Base-by-base conservation (phyloP, 2,797 vertebrate genomes). In the Rachycentron canadum region DNA sequence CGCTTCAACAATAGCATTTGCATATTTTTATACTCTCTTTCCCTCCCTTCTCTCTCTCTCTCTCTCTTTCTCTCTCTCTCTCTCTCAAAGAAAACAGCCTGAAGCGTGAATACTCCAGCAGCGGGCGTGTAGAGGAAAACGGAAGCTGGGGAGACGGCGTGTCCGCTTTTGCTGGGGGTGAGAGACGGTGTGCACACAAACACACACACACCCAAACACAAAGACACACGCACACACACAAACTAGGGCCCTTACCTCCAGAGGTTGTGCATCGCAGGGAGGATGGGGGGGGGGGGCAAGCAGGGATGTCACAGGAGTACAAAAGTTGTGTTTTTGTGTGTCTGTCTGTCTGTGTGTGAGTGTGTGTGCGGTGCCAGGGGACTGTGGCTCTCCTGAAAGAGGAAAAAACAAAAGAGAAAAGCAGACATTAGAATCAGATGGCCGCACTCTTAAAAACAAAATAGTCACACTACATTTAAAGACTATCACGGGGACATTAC, bases 31-130 rank as follows among this genome's bases (percentile, higher is more conserved):
- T 95, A 91, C 84, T 86, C 73, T 19, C 66, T 86, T 73, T 76
- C 63, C 43, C 62, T 53, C 76, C 36, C 63, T 88, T 87, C 83
- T 80, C 45, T 67, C 69, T 30, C 65, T 8, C 34, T 91, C 84
- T 87, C 80, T 88, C 85, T 91, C 85, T 86, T 81, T 86, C 84
- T 89, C 86, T 85, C 82, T 88, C 84, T 89, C 79, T 87, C 84
- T 93, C 87, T 94, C 90, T 93, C 88, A 94, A 91, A 94, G 92
- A 94, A 95, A 95, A 95, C 93, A 94, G 95, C 94, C 95, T 78
- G 88, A 77, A 95, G 95, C 95, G 57, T 90, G 91, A 91, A 91
- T 89, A 86, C 88, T 93, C 90, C 91, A 91, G 90, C 91, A 94
- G 92, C 86, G 79, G 81, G 87, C 81, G 70, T 71, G 87, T 60